Evolutionary conservation across 2,113 vertebrate genomes (phyloP).

Genomic region (Salvelinus sp.): DNA sequence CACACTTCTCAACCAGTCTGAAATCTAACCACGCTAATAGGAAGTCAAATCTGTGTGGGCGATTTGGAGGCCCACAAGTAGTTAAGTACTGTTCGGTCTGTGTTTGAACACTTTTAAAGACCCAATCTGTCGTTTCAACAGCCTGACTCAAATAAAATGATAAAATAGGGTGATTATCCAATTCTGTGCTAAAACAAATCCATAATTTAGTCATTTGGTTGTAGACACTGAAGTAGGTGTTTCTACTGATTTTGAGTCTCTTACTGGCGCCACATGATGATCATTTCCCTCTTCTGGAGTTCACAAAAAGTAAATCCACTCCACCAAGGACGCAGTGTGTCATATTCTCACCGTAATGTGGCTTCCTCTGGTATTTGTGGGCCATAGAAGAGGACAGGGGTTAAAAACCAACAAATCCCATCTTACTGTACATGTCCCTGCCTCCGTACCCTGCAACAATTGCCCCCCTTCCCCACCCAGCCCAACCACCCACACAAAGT

Average conservation of each 20-base stretch:
- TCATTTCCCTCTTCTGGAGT: neutral
- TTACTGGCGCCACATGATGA: neutral
- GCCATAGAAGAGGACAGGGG: constrained; percentile 13
- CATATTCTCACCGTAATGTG: neutral
- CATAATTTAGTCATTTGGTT: too few species aligned
- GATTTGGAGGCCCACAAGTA: constrained; percentile 45
- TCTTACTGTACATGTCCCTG: neutral
- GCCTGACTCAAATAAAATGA: neutral
- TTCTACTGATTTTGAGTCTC: neutral
- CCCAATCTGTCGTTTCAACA: too few species aligned
- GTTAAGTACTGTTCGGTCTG: too few species aligned
- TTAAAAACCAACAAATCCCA: constrained; percentile 4
- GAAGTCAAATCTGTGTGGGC: constrained; percentile 51
- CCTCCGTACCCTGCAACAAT: constrained; percentile 15
- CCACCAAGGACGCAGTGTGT: too few species aligned
- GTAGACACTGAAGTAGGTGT: neutral
- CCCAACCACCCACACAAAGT: constrained; percentile 44
- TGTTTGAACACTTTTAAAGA: constrained; percentile 20
- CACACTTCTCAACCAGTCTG: constrained; percentile 67
- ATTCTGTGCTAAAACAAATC: too few species aligned
- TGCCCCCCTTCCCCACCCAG: constrained; percentile 32
- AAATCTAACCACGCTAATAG: constrained; percentile 69
- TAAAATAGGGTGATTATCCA: neutral
- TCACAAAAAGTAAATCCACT: neutral
- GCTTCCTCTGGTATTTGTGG: neutral